phyloP scores from a whole-genome alignment of 2,888 invertebrate genomes.

The Nebria brevicollis region DNA sequence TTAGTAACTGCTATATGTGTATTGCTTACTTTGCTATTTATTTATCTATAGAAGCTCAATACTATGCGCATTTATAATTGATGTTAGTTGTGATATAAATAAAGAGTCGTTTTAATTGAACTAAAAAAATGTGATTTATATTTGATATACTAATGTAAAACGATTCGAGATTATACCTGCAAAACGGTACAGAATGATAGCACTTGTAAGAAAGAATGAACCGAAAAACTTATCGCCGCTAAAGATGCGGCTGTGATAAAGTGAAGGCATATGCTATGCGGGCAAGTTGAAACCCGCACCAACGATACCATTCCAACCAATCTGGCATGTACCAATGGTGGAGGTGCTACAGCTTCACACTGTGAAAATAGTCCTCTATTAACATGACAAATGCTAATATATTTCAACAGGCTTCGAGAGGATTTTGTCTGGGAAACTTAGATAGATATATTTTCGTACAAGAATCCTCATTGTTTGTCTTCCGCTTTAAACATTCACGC shows the following conservation, averaged over 20 bases:
- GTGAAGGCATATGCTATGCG: constrained; percentile 27
- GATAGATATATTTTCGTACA: constrained; percentile 54
- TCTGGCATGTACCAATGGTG: background rate
- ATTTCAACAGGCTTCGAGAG: constrained; percentile 61
- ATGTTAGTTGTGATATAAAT: no score
- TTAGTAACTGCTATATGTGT: no score
- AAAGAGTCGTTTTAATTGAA: no score
- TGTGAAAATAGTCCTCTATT: constrained; percentile 54
- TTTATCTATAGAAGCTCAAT: no score
- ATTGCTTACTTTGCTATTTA: no score
- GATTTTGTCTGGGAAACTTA: constrained; percentile 61
- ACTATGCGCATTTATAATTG: no score
- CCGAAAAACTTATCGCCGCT: constrained; percentile 22
- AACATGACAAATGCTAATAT: constrained; percentile 65
- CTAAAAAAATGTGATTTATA: no score
- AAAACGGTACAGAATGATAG: no score
- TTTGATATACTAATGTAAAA: no score
- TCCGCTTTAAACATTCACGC: constrained; percentile 31
- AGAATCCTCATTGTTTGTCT: constrained; percentile 51
- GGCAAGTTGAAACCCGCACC: constrained; percentile 26
- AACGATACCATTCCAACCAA: constrained; percentile 11
- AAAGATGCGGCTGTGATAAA: constrained; percentile 14
- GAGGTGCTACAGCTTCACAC: constrained; percentile 3
- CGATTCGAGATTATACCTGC: no score
- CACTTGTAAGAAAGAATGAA: background rate